Evolutionary conservation across 2,797 vertebrate genomes (phyloP), one percentile per base, ranked within the genome.

Genomic region (Poeciliopsis infans): DNA sequence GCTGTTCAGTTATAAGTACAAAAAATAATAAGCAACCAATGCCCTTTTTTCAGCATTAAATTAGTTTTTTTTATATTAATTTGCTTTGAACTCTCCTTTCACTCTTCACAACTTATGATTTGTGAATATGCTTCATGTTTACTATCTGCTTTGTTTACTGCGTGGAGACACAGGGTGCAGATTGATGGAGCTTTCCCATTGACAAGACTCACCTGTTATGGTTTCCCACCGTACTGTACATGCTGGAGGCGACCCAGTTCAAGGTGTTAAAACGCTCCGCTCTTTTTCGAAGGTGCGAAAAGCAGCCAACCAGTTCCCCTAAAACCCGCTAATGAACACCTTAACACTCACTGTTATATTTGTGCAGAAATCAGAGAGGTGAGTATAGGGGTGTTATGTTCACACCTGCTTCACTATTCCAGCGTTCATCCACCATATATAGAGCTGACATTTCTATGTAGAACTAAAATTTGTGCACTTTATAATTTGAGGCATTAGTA

Each of bases 291-390:
- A 51, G 3, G 51, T 71, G 31, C 4, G 36, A 78, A 78, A 78
- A 78, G 16, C 76, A 71, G 7, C 16, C 59, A 10, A 76, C 43
- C 47, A 53, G 20, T 73, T 28, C 36, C 25, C 69, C 47, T 72
- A 8, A 71, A 72, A 46, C 41, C 25, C 4, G 13, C 39, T 53
- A n/a, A 47, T 61, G 20, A 59, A 61, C 4, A 10, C 41, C 45
- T 61, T 49, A 78, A 59, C n/a, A 8, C 53, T 72, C 13, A 33
- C 20, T n/a, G 53, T 28, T 25, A 28, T 45, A 41, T 68, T 68
- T 41, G 36, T 25, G 36, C 64, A 36, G 23, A 72, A 47, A 16
- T 70, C 41, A 12, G 18, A 57, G 7, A 20, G 73, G 73, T 3
- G 41, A 25, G 45, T 33, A 12, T 7, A 46, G 28, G 2, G n/a